Percentiles rank a stretch among this genome's conserved stretches.
These are phyloP conservation scores for Pelecanoides urinatrix DNA, from an alignment of 2,113 vertebrate genomes.

Conservation along the genomic window DNA sequence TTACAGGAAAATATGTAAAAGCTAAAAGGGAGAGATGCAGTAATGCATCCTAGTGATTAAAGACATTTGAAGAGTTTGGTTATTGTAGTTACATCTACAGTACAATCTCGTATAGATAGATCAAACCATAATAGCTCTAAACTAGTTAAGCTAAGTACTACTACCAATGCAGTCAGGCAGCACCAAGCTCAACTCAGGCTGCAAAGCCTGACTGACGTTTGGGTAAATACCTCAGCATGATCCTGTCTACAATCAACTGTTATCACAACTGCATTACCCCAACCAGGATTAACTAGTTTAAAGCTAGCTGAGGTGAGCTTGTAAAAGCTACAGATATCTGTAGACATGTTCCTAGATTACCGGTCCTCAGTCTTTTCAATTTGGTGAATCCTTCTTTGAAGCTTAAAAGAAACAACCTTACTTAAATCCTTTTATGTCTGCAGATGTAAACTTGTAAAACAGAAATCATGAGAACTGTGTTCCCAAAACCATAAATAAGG, in stretches of 20 bases:
- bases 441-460: background rate
- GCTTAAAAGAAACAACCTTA: background rate
- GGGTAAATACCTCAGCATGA: background rate
- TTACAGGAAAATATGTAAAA: background rate
- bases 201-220: slow-evolving; percentile 43
- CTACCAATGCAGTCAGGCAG: background rate
- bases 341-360: background rate
- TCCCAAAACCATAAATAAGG: background rate
- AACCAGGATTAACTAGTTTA: slow-evolving; percentile 28
- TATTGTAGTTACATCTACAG: background rate
- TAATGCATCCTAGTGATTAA: background rate
- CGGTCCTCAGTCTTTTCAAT: background rate
- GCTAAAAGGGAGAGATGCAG: background rate
- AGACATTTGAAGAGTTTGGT: background rate
- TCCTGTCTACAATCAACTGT: background rate
- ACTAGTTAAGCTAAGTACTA: background rate
- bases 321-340: background rate
- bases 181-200: background rate
- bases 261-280: slow-evolving; percentile 16
- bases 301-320: background rate
- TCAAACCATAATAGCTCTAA: background rate
- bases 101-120: background rate
- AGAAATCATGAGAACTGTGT: background rate
- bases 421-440: background rate
- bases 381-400: background rate